A percentile compares a stretch with the other conserved stretches of the same genome.
phyloP scores from a whole-genome alignment of 2,113 vertebrate genomes.

The Melanerpes aurifrons region DNA sequence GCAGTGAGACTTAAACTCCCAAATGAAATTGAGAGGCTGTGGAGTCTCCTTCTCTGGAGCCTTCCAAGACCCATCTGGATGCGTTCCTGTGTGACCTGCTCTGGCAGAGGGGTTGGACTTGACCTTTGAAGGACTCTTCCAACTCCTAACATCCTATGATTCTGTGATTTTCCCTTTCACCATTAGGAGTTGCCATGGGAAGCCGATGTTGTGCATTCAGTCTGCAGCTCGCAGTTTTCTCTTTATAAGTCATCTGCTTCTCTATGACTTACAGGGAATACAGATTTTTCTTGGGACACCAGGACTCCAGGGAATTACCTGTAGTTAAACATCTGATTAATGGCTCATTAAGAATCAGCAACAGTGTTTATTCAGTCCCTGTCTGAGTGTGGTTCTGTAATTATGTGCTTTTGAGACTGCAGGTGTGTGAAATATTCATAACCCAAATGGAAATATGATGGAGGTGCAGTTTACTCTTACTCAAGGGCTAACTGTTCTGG shows the following conservation, averaged over 20 bases:
- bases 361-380: slow-evolving; percentile 53
- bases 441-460: slow-evolving; percentile 55
- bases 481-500: slow-evolving; percentile 29
- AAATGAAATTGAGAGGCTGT: background rate
- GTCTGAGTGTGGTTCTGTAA: slow-evolving; percentile 58
- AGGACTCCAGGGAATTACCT: slow-evolving; percentile 60
- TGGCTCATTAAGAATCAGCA: slow-evolving; percentile 69
- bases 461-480: slow-evolving; percentile 34
- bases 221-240: background rate
- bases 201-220: background rate
- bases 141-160: too few species aligned
- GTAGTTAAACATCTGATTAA: slow-evolving; percentile 72
- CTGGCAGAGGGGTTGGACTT: too few species aligned
- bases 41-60: too few species aligned
- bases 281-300: slow-evolving; percentile 69
- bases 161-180: background rate
- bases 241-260: slow-evolving; percentile 26
- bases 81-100: too few species aligned
- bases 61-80: too few species aligned
- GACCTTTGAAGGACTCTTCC: too few species aligned
- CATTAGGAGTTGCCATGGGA: background rate
- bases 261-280: slow-evolving; percentile 26
- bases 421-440: slow-evolving; percentile 71
- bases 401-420: slow-evolving; percentile 63
- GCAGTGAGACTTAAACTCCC: background rate